A percentile compares a stretch with the other conserved stretches of the same genome.
These are phyloP conservation scores for Peromyscus leucopus DNA, from an alignment of 2,113 vertebrate genomes.

Conservation along the genomic window DNA sequence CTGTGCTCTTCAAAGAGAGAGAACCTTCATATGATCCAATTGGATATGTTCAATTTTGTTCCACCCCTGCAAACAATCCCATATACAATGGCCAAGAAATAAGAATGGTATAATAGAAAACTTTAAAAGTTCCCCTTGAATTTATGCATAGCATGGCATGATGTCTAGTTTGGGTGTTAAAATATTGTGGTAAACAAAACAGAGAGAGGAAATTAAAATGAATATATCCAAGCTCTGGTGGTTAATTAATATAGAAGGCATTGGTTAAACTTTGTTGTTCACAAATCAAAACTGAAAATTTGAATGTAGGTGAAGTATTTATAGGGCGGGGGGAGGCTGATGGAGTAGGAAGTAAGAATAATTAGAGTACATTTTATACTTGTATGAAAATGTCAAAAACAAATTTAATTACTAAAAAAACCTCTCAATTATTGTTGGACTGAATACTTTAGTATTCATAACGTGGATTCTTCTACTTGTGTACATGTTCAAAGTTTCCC, in stretches of 20 bases:
- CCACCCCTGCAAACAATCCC: background rate
- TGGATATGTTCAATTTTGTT: background rate
- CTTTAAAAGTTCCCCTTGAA: background rate
- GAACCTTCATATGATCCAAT: background rate
- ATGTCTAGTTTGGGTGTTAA: background rate
- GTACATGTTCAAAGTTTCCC: background rate
- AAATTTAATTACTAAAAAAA: background rate
- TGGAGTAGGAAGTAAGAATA: background rate
- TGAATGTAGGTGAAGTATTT: background rate
- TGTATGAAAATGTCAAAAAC: background rate
- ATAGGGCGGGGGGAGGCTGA: background rate
- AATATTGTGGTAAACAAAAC: background rate
- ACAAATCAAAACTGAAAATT: background rate
- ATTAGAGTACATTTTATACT: background rate
- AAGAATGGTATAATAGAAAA: background rate
- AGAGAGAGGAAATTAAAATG: background rate
- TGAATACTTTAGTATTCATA: background rate
- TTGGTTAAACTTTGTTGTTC: background rate
- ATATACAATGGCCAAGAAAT: background rate
- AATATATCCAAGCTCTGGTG: background rate
- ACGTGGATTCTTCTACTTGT: background rate
- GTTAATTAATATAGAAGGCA: background rate
- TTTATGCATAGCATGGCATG: background rate
- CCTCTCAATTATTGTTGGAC: background rate
- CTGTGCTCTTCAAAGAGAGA: background rate